These are phyloP conservation scores for Chaetophractus vellerosus DNA, from an alignment of 2,797 vertebrate genomes.

Conservation along the genomic window DNA sequence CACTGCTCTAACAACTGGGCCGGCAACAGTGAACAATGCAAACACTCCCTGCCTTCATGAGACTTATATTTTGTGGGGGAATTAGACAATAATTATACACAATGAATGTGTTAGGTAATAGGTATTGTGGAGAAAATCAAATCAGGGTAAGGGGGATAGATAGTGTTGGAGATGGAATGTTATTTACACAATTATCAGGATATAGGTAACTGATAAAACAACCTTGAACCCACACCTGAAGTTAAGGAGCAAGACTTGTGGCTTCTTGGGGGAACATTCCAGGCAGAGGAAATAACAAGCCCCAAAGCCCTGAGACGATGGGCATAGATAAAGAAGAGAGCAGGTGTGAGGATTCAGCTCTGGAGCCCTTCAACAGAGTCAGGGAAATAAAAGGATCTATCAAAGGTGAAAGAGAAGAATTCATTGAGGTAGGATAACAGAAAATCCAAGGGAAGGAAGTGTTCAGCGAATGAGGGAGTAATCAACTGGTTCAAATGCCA, in stretches of 20 bases:
- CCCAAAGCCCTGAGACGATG: background rate
- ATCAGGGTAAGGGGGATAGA: background rate
- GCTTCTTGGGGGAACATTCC: background rate
- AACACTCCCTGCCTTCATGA: background rate
- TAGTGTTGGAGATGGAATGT: background rate
- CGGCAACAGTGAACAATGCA: slow-evolving; percentile 1
- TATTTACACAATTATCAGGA: background rate
- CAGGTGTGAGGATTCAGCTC: background rate
- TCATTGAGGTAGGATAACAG: background rate
- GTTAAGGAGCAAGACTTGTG: background rate
- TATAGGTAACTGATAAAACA: slow-evolving; percentile 30
- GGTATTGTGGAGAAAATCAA: slow-evolving; percentile 15
- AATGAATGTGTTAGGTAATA: background rate
- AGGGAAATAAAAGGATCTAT: background rate
- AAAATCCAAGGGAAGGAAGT: background rate
- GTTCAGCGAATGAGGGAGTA: background rate
- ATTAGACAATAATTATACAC: background rate
- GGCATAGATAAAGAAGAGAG: slow-evolving; percentile 39
- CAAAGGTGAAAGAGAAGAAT: background rate
- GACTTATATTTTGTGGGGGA: slow-evolving; percentile 29
- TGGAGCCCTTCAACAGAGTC: background rate
- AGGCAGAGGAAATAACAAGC: background rate
- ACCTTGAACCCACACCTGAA: background rate
- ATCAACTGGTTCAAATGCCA: background rate
- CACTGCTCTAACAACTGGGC: background rate